Evolutionary conservation across 2,797 vertebrate genomes (phyloP).

Genomic region (Eremophila alpestris): DNA sequence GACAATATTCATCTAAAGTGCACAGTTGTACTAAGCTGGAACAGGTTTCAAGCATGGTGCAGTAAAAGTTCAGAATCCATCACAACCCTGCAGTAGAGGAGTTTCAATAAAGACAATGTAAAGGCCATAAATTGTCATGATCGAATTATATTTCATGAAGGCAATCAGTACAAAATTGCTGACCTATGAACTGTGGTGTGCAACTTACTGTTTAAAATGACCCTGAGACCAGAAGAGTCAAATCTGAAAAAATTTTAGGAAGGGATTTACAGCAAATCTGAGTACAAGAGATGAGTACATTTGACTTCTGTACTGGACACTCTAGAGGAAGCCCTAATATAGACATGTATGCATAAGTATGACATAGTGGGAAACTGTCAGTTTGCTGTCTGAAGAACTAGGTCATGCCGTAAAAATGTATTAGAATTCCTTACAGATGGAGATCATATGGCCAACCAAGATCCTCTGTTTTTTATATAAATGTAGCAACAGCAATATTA

Average conservation of each 20-base stretch:
- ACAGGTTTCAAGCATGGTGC: not conserved
- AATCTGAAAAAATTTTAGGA: not conserved
- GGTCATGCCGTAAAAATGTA: not conserved
- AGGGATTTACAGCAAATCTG: not conserved
- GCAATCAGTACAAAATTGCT: not conserved
- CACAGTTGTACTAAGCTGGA: not conserved
- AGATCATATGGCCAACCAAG: not conserved
- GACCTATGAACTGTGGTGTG: not conserved
- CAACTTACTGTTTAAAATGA: not conserved
- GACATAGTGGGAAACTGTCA: not conserved
- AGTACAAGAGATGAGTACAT: not conserved
- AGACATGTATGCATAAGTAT: not conserved
- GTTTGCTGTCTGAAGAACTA: not conserved
- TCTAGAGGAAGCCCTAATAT: not conserved
- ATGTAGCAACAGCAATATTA: not conserved
- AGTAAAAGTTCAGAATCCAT: not conserved
- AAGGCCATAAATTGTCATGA: not conserved
- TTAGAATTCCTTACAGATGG: not conserved
- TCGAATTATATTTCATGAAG: not conserved
- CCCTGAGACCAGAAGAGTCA: not conserved
- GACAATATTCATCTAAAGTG: not conserved
- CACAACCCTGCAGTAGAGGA: not conserved
- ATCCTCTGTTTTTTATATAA: not conserved
- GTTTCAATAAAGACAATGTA: not conserved
- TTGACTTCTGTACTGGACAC: not conserved